A percentile compares a stretch with the other conserved stretches of the same genome.
Conservation (phyloP, 2,113 vertebrate genomes). For the Cololabis saira region DNA sequence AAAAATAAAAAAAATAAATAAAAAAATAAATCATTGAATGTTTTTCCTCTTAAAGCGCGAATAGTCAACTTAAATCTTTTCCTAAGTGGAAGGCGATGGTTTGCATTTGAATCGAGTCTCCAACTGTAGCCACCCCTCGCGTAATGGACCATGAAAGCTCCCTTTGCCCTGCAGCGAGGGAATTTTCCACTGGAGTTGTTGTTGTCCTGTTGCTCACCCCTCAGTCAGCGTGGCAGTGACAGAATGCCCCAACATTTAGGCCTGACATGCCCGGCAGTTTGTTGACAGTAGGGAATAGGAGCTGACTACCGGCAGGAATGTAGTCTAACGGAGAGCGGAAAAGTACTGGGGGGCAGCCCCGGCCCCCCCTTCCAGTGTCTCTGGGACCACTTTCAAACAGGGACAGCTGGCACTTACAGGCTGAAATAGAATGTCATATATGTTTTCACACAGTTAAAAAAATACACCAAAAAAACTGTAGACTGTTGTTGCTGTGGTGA, state of each 20-base stretch:
- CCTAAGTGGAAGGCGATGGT: neutral
- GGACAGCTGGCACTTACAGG: neutral
- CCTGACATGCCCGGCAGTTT: constrained; percentile 37
- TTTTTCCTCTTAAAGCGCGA: neutral
- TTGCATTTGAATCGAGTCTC: constrained; percentile 13
- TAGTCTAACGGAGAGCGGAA: constrained; percentile 53
- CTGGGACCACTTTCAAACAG: neutral
- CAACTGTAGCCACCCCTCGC: neutral
- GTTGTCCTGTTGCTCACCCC: constrained; percentile 32
- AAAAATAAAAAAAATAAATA: too few species aligned
- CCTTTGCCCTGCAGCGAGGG: constrained; percentile 23
- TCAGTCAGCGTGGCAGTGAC: constrained; percentile 14
- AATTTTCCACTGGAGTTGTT: constrained; percentile 67
- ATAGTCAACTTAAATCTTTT: neutral
- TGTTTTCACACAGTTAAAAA: too few species aligned
- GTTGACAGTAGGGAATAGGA: constrained; percentile 56
- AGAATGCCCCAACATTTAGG: constrained; percentile 22
- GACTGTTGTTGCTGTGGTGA: too few species aligned
- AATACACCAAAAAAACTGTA: too few species aligned
- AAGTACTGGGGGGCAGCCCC: constrained; percentile 52
- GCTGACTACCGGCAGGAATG: constrained; percentile 52
- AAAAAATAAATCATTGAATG: constrained; percentile 8
- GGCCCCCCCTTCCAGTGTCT: constrained; percentile 2
- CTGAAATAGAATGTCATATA: neutral
- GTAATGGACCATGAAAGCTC: constrained; percentile 1